These are phyloP conservation scores for Centropus bengalensis DNA, from an alignment of 2,113 vertebrate genomes.

Conservation along the genomic window DNA sequence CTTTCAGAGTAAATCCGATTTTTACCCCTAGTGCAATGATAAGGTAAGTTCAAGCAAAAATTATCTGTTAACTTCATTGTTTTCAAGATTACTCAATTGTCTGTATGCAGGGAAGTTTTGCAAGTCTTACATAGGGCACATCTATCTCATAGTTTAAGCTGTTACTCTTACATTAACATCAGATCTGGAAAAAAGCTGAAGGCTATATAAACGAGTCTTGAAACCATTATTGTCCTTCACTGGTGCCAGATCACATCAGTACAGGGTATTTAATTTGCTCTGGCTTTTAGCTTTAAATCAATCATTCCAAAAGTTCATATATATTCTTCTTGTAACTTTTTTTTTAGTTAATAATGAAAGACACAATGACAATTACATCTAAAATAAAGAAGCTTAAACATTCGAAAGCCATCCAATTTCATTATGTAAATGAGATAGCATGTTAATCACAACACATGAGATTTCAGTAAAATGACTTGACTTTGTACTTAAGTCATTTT, in stretches of 20 bases:
- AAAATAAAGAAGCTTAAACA: constrained; percentile 27
- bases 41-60: not conserved
- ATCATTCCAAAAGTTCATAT: constrained; percentile 33
- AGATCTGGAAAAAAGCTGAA: not conserved
- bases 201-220: constrained; percentile 1
- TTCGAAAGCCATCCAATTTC: constrained; percentile 44
- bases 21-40: not conserved
- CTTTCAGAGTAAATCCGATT: not conserved
- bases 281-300: constrained; percentile 41
- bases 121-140: not conserved
- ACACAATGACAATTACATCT: constrained; percentile 39
- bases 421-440: constrained; percentile 51
- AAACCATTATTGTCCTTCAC: not conserved
- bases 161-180: not conserved
- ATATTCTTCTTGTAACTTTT: not conserved
- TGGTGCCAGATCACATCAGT: not conserved
- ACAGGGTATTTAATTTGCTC: not conserved
- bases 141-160: not conserved
- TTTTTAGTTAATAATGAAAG: constrained; percentile 41
- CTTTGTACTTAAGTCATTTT: constrained; percentile 15
- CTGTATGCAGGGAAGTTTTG: not conserved
- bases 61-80: not conserved
- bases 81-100: not conserved
- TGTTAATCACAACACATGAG: constrained; percentile 17
- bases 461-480: constrained; percentile 26